Evolutionary conservation across 1,140 invertebrate species (phyloP).

Genomic region (Lamellibrachia luymesi): DNA sequence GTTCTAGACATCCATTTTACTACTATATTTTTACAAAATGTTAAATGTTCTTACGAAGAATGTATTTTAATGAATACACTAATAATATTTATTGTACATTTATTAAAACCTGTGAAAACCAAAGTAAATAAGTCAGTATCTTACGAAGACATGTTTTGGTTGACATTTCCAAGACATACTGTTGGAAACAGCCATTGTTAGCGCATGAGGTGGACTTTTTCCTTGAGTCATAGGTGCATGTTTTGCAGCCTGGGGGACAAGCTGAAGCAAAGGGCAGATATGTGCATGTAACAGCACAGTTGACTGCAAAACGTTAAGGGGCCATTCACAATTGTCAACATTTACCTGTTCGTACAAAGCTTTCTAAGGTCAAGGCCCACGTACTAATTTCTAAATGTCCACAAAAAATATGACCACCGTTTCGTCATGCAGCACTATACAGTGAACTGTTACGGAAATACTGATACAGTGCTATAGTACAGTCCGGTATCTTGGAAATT

Average conservation of each 20-base stretch:
- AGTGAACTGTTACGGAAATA: no score
- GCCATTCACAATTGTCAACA: no score
- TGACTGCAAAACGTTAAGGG: no score
- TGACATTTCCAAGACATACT: neutral
- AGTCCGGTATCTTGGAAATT: no score
- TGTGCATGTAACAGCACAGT: neutral
- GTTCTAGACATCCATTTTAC: neutral
- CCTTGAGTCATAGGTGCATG: neutral
- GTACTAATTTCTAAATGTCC: no score
- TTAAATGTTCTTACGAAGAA: neutral
- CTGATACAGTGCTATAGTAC: no score
- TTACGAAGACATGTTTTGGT: neutral
- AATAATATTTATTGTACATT: neutral
- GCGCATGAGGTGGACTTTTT: neutral
- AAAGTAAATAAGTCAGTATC: neutral
- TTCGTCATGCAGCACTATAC: no score
- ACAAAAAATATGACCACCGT: no score
- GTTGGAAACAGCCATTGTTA: neutral
- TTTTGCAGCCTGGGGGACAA: neutral
- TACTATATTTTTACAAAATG: neutral
- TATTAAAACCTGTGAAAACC: neutral
- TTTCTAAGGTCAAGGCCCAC: no score
- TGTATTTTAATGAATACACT: no score
- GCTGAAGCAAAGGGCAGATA: neutral
- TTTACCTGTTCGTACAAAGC: no score